phyloP scores from a whole-genome alignment of 2,888 invertebrate species.

The Antheraea yamamai region DNA sequence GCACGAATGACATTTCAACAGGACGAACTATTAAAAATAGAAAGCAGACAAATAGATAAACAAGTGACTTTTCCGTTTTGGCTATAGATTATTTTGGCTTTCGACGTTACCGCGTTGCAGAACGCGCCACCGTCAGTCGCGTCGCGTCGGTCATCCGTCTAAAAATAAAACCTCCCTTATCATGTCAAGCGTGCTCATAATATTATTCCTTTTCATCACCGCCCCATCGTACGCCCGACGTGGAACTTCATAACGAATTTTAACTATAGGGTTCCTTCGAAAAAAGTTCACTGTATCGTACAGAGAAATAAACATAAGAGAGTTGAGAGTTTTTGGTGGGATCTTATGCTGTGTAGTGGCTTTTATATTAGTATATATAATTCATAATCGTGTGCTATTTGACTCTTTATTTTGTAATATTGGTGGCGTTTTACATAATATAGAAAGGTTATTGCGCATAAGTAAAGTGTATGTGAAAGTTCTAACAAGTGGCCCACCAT shows the following conservation, averaged over 20 bases:
- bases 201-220: conserved; percentile 66
- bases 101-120: not conserved
- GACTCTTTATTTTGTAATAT: no score
- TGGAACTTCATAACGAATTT: conserved; percentile 53
- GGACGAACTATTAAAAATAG: not conserved
- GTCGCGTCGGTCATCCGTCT: conserved; percentile 21
- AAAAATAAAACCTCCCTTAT: conserved; percentile 46
- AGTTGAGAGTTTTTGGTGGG: no score
- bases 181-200: conserved; percentile 58
- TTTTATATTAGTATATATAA: no score
- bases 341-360: no score
- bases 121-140: not conserved
- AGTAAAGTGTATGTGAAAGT: no score
- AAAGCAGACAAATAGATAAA: not conserved
- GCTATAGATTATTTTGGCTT: not conserved
- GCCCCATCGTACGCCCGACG: conserved; percentile 49
- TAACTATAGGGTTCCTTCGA: conserved; percentile 21
- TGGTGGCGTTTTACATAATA: not conserved
- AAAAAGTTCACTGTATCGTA: not conserved
- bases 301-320: no score
- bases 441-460: not conserved
- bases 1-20: not conserved
- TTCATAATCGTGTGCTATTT: no score
- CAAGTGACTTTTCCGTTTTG: conserved; percentile 5
- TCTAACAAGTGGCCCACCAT: no score